Base-by-base conservation (phyloP, 2,888 invertebrate species). In the Aleiodes leptofemur region DNA sequence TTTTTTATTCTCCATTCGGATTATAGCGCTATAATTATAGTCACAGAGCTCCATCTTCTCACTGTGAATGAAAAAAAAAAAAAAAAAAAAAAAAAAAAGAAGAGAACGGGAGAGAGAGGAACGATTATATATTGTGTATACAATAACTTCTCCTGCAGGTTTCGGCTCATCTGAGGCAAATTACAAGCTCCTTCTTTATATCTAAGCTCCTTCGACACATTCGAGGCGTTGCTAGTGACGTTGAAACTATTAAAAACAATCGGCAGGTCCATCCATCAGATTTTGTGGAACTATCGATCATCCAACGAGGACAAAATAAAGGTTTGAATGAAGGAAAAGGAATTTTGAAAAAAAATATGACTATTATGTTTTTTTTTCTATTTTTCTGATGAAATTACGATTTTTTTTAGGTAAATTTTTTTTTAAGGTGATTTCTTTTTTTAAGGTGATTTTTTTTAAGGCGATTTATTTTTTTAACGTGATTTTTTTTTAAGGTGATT, bases 201-300 rank as follows among this genome's bases (percentile, higher is more conserved):
- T 59, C 31, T 31, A 59, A 8, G 61, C 61, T 43, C 23, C 23
- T 23, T 23, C 16, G 61, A 61, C 61, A 61, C 61, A 16, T 13
- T 7, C 23, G 59, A 59, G 59, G 59, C 59, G 59, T 59, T 13
- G 34, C 31, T 59, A 34, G 38, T 61, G 61, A 61, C 38, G 61
- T 43, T 38, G 61, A 43, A 34, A 38, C n/a, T 38, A 43, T 61
- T 61, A 61, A 61, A 61, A 61, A 61, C 61, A 61, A 61, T 61
- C 38, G 61, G 14, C 43, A 61, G 61, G 14, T 61, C 43, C 38
- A 61, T 61, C 61, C 16, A 61, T 61, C 61, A 61, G 61, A 43
- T 61, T 14, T 14, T 23, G 43, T 8, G 61, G 43, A n/a, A n/a
- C 61, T 61, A 61, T 61, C 61, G 43, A 61, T 61, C 61, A 61